phyloP scores from a whole-genome alignment of 2,113 vertebrate species.

The Seriola rivoliana region DNA sequence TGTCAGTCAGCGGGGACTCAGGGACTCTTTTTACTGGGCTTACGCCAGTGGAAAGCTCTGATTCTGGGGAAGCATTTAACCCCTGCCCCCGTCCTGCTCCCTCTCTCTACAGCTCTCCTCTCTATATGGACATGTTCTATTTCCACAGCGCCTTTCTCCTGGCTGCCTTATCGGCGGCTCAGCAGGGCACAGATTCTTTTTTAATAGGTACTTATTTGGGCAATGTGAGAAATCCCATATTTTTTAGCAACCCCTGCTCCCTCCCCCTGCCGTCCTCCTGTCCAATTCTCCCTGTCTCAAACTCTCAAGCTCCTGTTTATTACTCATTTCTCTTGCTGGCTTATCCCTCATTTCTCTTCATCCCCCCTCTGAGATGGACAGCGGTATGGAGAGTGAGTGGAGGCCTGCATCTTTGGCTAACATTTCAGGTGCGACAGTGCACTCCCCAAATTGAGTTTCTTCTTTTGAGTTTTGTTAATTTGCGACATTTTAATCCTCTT shows the following conservation, averaged over 20 bases:
- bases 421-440: neutral
- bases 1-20: conserved; percentile 53
- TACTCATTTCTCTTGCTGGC: conserved; percentile 2
- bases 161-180: conserved; percentile 71
- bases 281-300: conserved; percentile 22
- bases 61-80: conserved; percentile 80
- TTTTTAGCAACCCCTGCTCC: conserved; percentile 41
- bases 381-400: neutral
- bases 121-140: conserved; percentile 86
- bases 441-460: neutral
- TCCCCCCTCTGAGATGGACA: conserved; percentile 1
- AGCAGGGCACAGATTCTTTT: conserved; percentile 69
- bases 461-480: conserved; percentile 16
- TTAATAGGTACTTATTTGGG: conserved; percentile 84
- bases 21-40: conserved; percentile 55
- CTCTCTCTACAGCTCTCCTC: conserved; percentile 62
- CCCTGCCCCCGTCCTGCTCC: conserved; percentile 66
- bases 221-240: conserved; percentile 73
- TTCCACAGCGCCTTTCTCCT: conserved; percentile 68
- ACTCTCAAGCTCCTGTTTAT: conserved; percentile 36
- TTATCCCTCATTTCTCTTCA: conserved; percentile 2
- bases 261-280: conserved; percentile 8
- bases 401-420: neutral
- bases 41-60: conserved; percentile 61
- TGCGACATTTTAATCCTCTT: conserved; percentile 15